These are phyloP conservation scores for Melanchra persicariae DNA, from an alignment of 2,888 invertebrate species.

Conservation along the genomic window DNA sequence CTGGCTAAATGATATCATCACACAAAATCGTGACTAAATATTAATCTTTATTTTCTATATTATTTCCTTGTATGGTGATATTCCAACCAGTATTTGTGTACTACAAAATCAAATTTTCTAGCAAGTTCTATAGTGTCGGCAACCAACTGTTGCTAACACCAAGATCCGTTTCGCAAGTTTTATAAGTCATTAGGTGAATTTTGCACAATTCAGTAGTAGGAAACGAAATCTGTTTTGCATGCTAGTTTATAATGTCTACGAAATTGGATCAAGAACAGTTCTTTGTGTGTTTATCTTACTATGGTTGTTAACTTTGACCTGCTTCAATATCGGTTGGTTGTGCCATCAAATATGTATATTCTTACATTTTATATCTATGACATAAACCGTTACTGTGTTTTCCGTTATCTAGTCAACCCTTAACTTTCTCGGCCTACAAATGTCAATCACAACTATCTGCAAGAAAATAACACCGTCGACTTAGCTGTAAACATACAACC, in stretches of 20 bases:
- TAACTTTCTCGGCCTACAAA: slow-evolving; percentile 19
- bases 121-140: slow-evolving; percentile 44
- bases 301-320: slow-evolving; percentile 46
- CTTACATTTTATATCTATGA: not conserved
- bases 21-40: slow-evolving; percentile 62
- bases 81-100: slow-evolving; percentile 43
- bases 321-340: slow-evolving; percentile 25
- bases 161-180: slow-evolving; percentile 61
- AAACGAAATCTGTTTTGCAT: slow-evolving; percentile 61
- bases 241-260: slow-evolving; percentile 23
- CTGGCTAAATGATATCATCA: slow-evolving; percentile 61
- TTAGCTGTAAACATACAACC: slow-evolving; percentile 52
- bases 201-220: slow-evolving; percentile 54
- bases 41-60: slow-evolving; percentile 56
- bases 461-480: slow-evolving; percentile 50
- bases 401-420: slow-evolving; percentile 21
- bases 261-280: slow-evolving; percentile 56
- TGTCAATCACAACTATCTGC: slow-evolving; percentile 40
- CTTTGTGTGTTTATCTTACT: slow-evolving; percentile 19
- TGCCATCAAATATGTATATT: slow-evolving; percentile 3
- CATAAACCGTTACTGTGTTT: not conserved
- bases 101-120: slow-evolving; percentile 45
- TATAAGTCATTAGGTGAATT: slow-evolving; percentile 57
- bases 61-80: slow-evolving; percentile 60
- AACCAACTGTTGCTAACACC: slow-evolving; percentile 39